Conservation (phyloP, 2,888 invertebrate genomes). For the Diplolepis rosae region DNA sequence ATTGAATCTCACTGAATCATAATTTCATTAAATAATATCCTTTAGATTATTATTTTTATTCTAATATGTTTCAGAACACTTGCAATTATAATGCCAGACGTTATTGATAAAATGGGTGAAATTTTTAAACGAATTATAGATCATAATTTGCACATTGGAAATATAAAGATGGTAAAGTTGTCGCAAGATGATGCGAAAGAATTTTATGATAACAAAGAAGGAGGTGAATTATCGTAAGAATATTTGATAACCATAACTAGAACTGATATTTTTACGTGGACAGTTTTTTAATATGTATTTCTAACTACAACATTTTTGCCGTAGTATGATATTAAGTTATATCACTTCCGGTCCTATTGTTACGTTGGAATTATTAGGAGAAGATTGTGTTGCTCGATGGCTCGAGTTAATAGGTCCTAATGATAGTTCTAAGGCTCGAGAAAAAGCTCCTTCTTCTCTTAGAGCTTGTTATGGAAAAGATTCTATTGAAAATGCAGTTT, state of each 20-base stretch:
- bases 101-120: conserved; percentile 82
- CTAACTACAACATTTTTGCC: conserved; percentile 42
- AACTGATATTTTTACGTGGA: conserved; percentile 4
- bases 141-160: conserved; percentile 76
- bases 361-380: conserved; percentile 84
- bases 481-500: conserved; percentile 80
- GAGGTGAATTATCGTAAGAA: conserved; percentile 79
- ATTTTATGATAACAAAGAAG: conserved; percentile 78
- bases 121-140: conserved; percentile 80
- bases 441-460: conserved; percentile 76
- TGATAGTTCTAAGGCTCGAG: conserved; percentile 78
- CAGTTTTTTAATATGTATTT: background rate
- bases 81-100: conserved; percentile 85
- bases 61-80: conserved; percentile 82
- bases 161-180: conserved; percentile 83
- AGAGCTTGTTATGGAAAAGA: conserved; percentile 82
- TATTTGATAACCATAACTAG: conserved; percentile 6
- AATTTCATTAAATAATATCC: too few relatives aligned
- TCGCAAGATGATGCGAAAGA: conserved; percentile 79
- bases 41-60: too few relatives aligned
- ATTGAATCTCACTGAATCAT: too few relatives aligned
- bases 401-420: conserved; percentile 78
- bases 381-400: conserved; percentile 79
- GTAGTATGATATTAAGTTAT: conserved; percentile 78
- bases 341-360: conserved; percentile 82